phyloP scores from a whole-genome alignment of 2,797 vertebrate genomes.

The Austrolebias charrua region DNA sequence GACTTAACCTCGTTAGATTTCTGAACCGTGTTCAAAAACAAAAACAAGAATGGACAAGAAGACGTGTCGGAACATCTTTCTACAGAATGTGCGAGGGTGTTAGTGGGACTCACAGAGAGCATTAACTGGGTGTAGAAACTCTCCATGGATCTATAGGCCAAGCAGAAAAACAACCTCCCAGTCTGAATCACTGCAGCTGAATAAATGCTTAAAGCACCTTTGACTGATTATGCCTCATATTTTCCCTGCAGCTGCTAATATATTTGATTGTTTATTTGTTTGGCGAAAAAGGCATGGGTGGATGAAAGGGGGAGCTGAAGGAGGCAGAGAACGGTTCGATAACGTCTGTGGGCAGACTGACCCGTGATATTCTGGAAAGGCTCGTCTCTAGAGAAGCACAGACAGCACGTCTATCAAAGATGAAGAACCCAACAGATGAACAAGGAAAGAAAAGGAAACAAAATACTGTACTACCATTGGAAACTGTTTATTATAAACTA shows the following conservation, averaged over 20 bases:
- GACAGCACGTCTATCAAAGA: slow-evolving; percentile 5
- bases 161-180: slow-evolving; percentile 9
- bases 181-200: slow-evolving; percentile 23
- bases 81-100: slow-evolving; percentile 7
- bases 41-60: slow-evolving; percentile 1
- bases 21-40: neutral
- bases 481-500: no score
- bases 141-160: slow-evolving; percentile 10
- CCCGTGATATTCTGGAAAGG: slow-evolving; percentile 54
- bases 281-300: slow-evolving; percentile 21
- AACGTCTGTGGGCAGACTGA: slow-evolving; percentile 49
- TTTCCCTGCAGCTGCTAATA: slow-evolving; percentile 23
- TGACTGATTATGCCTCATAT: slow-evolving; percentile 16
- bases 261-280: slow-evolving; percentile 28
- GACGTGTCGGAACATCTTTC: neutral
- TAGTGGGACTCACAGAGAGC: slow-evolving; percentile 4
- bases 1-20: neutral
- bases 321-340: slow-evolving; percentile 40
- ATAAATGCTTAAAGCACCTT: slow-evolving; percentile 33
- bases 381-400: slow-evolving; percentile 23
- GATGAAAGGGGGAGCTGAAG: slow-evolving; percentile 35
- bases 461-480: neutral
- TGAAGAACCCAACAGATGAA: neutral
- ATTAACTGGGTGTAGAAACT: slow-evolving; percentile 20
- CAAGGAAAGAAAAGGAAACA: neutral